Evolutionary conservation across 2,797 vertebrate genomes (phyloP), one percentile per base, ranked within the genome.

Genomic region (Enteromius anoplus): DNA sequence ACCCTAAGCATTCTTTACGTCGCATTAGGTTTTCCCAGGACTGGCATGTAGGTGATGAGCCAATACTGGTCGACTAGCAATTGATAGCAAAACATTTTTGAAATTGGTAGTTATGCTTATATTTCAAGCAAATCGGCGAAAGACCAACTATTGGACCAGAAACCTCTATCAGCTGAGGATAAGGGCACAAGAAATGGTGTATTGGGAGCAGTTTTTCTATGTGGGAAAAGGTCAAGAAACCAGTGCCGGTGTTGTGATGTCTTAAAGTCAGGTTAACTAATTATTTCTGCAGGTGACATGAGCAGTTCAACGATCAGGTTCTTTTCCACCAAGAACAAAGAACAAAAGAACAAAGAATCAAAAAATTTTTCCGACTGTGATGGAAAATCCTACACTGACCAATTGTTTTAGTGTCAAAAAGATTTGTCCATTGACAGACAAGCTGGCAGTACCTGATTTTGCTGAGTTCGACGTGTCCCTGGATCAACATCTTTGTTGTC

Each of bases 231-330:
- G 32, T 26, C 73, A 58, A 60, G 53, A 60, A 62, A 76, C 45
- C 19, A 1, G 40, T 87, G 37, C 66, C 69, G 37, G 79, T 88
- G 83, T 49, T 87, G 85, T 83, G 85, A 88, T 84, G 87, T 89
- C 85, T 89, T 85, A 7, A 17, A 75, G 70, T 87, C 83, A 70
- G 89, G 86, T 68, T 83, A 87, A 1, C 21, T 80, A 85, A 89
- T 84, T 68, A 1, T 89, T 81, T 89, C 85, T 29, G 4, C 17
- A 65, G 89, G 86, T 17, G 75, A 83, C 80, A 86, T 80, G 8
- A 79, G 76, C 47, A 88, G 40, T 49, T 91, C 85, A 85, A 26
- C 12, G n/a, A 17, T 60, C 9, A 75, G 72, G 68, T 65, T 29
- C 10, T 21, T 88, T 88, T 83, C 78, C 72, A 37, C 78, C 66